phyloP scores from a whole-genome alignment of 1,140 invertebrate species.

The Achatina immaculata region DNA sequence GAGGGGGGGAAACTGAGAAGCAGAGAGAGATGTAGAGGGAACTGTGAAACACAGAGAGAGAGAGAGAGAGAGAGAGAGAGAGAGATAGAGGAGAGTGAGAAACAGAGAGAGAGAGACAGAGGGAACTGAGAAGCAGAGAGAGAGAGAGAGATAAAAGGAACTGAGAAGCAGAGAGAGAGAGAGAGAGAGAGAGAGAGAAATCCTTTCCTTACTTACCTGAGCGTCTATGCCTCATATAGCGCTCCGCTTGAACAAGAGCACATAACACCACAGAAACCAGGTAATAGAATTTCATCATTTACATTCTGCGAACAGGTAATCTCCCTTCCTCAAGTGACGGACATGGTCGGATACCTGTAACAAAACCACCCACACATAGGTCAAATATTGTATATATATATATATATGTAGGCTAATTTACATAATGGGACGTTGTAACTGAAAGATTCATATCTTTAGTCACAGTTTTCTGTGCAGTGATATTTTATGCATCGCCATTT shows the following conservation, averaged over 20 bases:
- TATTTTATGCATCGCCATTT: no score
- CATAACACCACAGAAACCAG: not conserved
- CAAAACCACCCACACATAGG: no score
- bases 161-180: not conserved
- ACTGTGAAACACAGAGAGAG: constrained; percentile 4
- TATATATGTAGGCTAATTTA: no score
- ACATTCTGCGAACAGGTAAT: not conserved
- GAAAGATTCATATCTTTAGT: no score
- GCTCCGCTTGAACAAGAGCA: not conserved
- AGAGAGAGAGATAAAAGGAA: no score
- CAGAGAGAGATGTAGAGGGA: not conserved
- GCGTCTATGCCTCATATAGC: not conserved
- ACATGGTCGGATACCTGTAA: not conserved
- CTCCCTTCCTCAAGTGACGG: not conserved
- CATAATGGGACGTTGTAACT: no score
- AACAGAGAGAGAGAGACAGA: no score
- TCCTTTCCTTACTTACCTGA: not conserved
- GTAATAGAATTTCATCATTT: not conserved
- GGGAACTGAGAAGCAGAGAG: no score
- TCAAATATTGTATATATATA: no score
- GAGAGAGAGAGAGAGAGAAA: not conserved
- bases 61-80: not conserved
- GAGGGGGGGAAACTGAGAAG: no score
- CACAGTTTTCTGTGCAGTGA: no score
- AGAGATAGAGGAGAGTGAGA: no score